These are phyloP conservation scores for Macrobrachium nipponense DNA, from an alignment of 1,140 invertebrate genomes.

Conservation along the genomic window DNA sequence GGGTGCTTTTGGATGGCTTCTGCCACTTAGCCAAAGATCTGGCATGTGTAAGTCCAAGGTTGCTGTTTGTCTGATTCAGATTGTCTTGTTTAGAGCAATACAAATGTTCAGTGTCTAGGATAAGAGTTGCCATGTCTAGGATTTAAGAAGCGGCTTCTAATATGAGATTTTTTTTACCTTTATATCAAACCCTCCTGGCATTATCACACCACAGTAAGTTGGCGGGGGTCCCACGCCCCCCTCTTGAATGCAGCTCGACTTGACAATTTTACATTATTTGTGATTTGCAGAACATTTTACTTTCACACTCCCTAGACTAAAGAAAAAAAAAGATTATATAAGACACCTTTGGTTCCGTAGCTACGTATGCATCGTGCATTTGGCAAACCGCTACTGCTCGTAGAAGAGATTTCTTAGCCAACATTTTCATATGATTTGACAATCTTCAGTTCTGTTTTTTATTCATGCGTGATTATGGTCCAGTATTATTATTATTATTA, in stretches of 20 bases:
- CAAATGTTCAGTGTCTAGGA: no score
- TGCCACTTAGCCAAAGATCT: no score
- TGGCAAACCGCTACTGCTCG: slow-evolving; percentile 34
- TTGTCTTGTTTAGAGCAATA: no score
- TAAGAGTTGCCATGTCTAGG: slow-evolving; percentile 8
- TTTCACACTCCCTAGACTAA: slow-evolving; percentile 39
- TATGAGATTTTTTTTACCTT: slow-evolving; percentile 7
- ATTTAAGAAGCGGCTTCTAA: no score
- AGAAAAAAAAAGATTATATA: no score
- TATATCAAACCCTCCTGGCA: background rate
- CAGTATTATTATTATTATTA: slow-evolving; percentile 4
- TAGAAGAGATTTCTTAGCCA: slow-evolving; percentile 33
- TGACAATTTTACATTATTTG: slow-evolving; percentile 26
- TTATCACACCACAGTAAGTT: slow-evolving; percentile 37
- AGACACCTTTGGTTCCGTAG: slow-evolving; percentile 31
- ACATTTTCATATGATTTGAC: slow-evolving; percentile 8
- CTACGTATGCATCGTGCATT: slow-evolving; percentile 36
- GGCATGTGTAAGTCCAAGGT: no score
- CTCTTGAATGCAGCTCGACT: slow-evolving; percentile 36
- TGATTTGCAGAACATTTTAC: slow-evolving; percentile 33
- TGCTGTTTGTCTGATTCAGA: no score
- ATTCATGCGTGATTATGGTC: no score
- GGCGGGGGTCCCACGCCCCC: slow-evolving; percentile 7
- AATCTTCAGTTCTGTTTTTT: slow-evolving; percentile 19
- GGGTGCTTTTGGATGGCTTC: no score